Evolutionary conservation across 2,113 vertebrate genomes (phyloP), one percentile per base, ranked within the genome.

Genomic region (Castor canadensis): DNA sequence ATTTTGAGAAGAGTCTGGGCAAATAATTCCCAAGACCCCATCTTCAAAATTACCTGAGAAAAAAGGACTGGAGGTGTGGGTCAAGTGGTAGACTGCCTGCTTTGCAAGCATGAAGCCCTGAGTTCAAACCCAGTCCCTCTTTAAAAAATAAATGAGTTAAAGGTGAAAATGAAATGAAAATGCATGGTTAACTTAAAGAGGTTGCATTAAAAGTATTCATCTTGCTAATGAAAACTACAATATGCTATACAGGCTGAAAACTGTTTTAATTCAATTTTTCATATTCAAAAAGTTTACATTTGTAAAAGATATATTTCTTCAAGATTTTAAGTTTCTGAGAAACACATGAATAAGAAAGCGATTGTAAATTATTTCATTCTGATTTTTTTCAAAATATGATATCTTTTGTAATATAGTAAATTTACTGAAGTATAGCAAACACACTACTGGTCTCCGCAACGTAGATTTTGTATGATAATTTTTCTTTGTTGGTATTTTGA

Each of bases 101-200:
- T n/a, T n/a, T n/a, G n/a, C n/a, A n/a, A n/a, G n/a, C n/a, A n/a
- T n/a, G n/a, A n/a, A n/a, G n/a, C n/a, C n/a, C n/a, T n/a, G n/a
- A n/a, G n/a, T n/a, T n/a, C n/a, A n/a, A n/a, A n/a, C n/a, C n/a
- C n/a, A n/a, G n/a, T n/a, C n/a, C n/a, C n/a, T n/a, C n/a, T n/a
- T n/a, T n/a, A n/a, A n/a, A n/a, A n/a, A n/a, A n/a, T n/a, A 58
- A 83, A 85, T 60, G 40, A 98, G 28, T 73, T 35, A 95, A 54
- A 97, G 66, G 95, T 91, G 76, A 97, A 97, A 98, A 98, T 91
- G 91, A n/a, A n/a, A n/a, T n/a, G n/a, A 60, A 60, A 26, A 98
- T 97, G 80, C 87, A 97, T 91, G 97, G 97, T 58, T 97, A 97
- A 98, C 95, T 96, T 93, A 98, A 95, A 93, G 89, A 89, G 60